These are phyloP conservation scores for Bothrops jararaca DNA, from an alignment of 2,113 vertebrate genomes.

Conservation along the genomic window DNA sequence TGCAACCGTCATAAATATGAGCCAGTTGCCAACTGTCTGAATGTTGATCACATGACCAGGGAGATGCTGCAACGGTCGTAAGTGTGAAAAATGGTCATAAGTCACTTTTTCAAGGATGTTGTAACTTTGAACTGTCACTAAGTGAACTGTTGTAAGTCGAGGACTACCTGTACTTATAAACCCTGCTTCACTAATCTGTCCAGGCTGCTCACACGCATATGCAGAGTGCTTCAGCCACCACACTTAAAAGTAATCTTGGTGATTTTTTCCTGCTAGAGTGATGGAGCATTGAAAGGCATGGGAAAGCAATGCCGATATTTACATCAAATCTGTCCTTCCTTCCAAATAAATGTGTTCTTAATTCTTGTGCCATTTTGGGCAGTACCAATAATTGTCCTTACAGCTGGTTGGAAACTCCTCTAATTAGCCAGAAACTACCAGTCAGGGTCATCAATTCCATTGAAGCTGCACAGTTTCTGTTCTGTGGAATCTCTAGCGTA, in stretches of 20 bases:
- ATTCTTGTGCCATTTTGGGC: background rate
- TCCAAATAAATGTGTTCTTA: background rate
- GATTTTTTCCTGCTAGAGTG: background rate
- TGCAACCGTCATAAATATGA: background rate
- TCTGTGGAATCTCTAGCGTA: background rate
- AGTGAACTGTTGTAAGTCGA: background rate
- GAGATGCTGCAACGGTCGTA: background rate
- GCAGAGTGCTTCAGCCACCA: background rate
- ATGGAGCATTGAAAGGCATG: background rate
- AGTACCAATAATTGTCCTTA: background rate
- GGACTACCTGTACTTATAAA: background rate
- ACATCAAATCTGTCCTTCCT: background rate
- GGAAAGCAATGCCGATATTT: background rate
- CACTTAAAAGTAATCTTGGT: background rate
- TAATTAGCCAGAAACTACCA: background rate
- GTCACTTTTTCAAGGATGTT: background rate
- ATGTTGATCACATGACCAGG: background rate
- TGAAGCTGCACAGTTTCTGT: background rate
- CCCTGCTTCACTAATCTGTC: background rate
- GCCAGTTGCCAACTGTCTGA: background rate
- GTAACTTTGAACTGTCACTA: background rate
- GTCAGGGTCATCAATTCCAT: background rate
- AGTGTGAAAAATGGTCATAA: background rate
- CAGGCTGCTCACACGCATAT: background rate
- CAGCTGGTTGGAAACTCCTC: background rate